Percentiles rank a stretch among this genome's conserved stretches.
Conservation (phyloP, 2,113 vertebrate species). For the Eupsittula cactorum region DNA sequence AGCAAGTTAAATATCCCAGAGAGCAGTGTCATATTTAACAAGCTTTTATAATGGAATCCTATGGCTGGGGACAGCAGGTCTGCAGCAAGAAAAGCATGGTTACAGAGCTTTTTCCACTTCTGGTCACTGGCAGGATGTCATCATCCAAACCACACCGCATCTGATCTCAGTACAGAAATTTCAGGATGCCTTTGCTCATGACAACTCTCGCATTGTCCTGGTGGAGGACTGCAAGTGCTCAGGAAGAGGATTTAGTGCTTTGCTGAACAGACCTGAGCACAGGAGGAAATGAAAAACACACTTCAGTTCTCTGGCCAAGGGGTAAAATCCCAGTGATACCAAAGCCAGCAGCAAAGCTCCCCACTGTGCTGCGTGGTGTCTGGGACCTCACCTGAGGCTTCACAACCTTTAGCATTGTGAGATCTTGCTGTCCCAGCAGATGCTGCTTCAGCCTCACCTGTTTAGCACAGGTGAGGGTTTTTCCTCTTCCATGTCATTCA, state of each 20-base stretch:
- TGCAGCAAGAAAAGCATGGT: neutral
- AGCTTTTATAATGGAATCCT: neutral
- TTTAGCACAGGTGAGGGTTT: neutral
- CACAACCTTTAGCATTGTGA: neutral
- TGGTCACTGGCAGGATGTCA: neutral
- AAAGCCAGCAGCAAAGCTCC: neutral
- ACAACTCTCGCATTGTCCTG: neutral
- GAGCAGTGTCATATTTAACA: neutral
- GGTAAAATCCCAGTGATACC: neutral
- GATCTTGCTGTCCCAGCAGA: accelerated
- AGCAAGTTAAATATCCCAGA: neutral
- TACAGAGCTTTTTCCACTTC: neutral
- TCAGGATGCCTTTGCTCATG: neutral
- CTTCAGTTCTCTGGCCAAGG: neutral
- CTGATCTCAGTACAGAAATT: neutral
- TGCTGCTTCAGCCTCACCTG: neutral
- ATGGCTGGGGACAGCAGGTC: neutral
- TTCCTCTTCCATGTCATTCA: neutral
- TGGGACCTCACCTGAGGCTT: neutral
- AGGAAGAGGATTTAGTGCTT: neutral
- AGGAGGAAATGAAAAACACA: neutral
- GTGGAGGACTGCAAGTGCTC: neutral
- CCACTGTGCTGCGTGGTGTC: neutral
- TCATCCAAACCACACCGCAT: neutral
- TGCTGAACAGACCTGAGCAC: neutral